Conservation (phyloP, 1,140 invertebrate genomes). For the Sogatella furcifera region DNA sequence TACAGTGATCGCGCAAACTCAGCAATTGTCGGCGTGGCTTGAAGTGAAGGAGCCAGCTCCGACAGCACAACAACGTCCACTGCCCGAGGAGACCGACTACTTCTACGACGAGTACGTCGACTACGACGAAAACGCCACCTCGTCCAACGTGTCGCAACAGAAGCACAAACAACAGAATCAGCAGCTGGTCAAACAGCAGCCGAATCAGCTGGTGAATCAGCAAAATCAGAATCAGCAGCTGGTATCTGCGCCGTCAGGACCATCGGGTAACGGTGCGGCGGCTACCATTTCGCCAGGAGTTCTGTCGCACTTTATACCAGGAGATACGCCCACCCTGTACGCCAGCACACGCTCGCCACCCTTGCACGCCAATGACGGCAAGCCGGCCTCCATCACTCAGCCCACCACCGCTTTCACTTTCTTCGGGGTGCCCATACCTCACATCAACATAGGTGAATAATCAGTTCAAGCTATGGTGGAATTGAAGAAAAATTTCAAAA, state of each 20-base stretch:
- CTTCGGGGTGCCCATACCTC: conserved; percentile 67
- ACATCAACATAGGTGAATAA: not conserved
- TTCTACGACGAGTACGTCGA: conserved; percentile 73
- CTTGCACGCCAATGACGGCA: conserved; percentile 26
- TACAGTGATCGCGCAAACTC: conserved; percentile 14
- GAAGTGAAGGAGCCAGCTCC: conserved; percentile 8
- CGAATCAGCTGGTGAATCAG: too few relatives aligned
- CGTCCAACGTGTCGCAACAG: conserved; percentile 18
- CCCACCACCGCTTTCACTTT: conserved; percentile 57
- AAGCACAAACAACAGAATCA: conserved; percentile 24
- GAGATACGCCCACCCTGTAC: conserved; percentile 54
- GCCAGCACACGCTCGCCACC: conserved; percentile 28
- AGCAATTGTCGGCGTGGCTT: conserved; percentile 4
- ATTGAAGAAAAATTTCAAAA: too few relatives aligned
- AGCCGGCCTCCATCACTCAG: conserved; percentile 13
- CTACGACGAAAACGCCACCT: conserved; percentile 48
- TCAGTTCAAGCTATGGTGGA: too few relatives aligned
- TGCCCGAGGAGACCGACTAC: conserved; percentile 61
- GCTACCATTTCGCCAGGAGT: conserved; percentile 21
- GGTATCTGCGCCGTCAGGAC: conserved; percentile 3
- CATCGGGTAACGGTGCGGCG: not conserved
- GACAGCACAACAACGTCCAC: conserved; percentile 28
- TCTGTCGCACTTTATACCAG: conserved; percentile 35
- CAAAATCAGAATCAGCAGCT: conserved; percentile 24
- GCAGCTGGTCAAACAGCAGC: not conserved